Evolutionary conservation across 2,113 vertebrate genomes (phyloP).

Genomic region (Pheucticus melanocephalus): DNA sequence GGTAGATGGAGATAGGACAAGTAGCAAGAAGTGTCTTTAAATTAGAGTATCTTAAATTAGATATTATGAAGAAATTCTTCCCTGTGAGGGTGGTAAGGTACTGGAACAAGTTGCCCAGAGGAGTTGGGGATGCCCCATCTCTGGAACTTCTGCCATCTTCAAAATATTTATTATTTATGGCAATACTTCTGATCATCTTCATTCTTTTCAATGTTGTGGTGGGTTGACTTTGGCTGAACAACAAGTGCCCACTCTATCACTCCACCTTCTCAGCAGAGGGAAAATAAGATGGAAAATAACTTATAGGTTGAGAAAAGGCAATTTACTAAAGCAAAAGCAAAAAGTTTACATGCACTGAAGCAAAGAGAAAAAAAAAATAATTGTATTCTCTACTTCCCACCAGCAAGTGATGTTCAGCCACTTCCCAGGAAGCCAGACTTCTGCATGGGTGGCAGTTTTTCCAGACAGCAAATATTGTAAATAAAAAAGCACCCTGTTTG

Average conservation of each 20-base stretch:
- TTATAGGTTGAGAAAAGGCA: background rate
- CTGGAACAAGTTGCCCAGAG: background rate
- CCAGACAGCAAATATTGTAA: background rate
- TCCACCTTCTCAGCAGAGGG: background rate
- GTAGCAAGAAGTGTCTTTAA: background rate
- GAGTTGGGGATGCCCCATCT: background rate
- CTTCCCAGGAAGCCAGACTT: background rate
- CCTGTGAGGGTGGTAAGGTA: background rate
- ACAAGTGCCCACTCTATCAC: background rate
- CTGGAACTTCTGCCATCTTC: background rate
- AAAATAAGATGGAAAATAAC: background rate
- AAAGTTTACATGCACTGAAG: background rate
- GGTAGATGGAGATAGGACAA: background rate
- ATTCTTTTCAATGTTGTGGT: background rate
- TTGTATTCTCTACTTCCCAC: background rate
- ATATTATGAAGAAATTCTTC: background rate
- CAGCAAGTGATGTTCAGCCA: background rate
- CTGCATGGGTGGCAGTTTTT: accelerated
- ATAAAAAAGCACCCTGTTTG: background rate
- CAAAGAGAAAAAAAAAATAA: background rate
- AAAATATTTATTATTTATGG: background rate
- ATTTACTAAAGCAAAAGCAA: background rate
- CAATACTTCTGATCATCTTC: background rate
- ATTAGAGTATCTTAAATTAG: background rate
- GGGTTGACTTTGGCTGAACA: background rate